Evolutionary conservation across 2,113 vertebrate genomes (phyloP), one percentile per base, ranked within the genome.

Genomic region (Poeciliopsis prolifica): DNA sequence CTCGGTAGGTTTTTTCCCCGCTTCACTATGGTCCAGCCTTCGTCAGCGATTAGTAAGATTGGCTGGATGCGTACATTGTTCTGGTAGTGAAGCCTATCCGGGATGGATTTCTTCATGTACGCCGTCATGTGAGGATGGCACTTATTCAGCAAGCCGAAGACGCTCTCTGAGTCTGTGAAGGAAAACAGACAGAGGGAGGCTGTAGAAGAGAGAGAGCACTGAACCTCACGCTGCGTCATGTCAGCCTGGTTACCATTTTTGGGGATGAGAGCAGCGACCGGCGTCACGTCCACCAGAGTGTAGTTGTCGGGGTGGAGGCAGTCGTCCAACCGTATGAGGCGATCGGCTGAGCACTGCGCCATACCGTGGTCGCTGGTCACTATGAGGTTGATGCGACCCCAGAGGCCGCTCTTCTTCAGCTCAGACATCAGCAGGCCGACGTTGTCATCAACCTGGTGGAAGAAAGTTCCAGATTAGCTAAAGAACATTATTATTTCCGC

Each of bases 301-400:
- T 99, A 99, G 80, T 88, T 89, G 28, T 81, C 77, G 0, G 64
- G 89, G 51, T 87, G 68, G 1, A 99, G 82, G 88, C 98, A 99
- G 0, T 2, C 0, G 68, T 98, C 95, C 90, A 99, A 88, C 22
- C 67, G 26, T 70, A 99, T 98, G 80, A 97, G 68, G 79, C 92
- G 95, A 0, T 97, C 69, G 11, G 89, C 3, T 5, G 97, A 97
- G 65, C 97, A 98, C 84, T 98, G 95, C 10, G 94, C 78, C 97
- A 99, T 99, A n/a, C 98, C 98, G 15, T 99, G 98, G 87, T 99
- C 98, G 17, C 98, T 99, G 42, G 97, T 98, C 74, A 99, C 91
- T 1, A 99, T 89, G 26, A 99, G 51, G 65, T 99, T 99, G 28
- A 98, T 30, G 24, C 63, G 91, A 22, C 96, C 96, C 97, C 96